A percentile compares a stretch with the other conserved stretches of the same genome.
These are phyloP conservation scores for Neoaliturus tenellus DNA, from an alignment of 2,888 invertebrate genomes.

Conservation along the genomic window DNA sequence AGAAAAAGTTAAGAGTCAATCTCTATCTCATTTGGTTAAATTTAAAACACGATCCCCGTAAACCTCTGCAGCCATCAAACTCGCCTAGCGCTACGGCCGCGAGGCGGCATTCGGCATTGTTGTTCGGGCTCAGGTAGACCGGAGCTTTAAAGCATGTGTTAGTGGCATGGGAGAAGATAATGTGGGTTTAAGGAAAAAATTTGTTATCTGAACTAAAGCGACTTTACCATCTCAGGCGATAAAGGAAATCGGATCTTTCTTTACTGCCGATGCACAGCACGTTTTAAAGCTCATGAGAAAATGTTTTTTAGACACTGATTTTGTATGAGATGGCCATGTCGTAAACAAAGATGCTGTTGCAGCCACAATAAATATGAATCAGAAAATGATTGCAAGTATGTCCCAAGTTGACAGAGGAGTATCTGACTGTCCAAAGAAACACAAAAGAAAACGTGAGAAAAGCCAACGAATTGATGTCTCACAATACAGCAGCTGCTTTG, in stretches of 20 bases:
- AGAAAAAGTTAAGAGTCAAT: no score
- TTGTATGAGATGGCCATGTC: background rate
- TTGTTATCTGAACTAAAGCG: background rate
- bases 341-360: constrained; percentile 21
- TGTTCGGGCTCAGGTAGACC: no score
- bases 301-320: constrained; percentile 45
- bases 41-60: no score
- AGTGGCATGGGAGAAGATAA: constrained; percentile 33
- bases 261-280: constrained; percentile 46
- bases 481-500: constrained; percentile 54
- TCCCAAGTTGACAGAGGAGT: background rate
- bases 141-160: constrained; percentile 44
- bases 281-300: constrained; percentile 24
- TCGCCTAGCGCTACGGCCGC: no score
- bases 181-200: constrained; percentile 23
- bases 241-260: constrained; percentile 12
- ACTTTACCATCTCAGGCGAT: background rate
- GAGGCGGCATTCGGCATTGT: no score
- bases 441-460: constrained; percentile 44
- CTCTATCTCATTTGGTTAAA: no score
- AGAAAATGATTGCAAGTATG: constrained; percentile 46
- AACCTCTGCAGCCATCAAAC: no score
- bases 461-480: constrained; percentile 49
- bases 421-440: constrained; percentile 23
- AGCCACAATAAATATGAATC: background rate